These are phyloP conservation scores for Podarcis muralis DNA, from an alignment of 2,113 vertebrate genomes.

Conservation along the genomic window DNA sequence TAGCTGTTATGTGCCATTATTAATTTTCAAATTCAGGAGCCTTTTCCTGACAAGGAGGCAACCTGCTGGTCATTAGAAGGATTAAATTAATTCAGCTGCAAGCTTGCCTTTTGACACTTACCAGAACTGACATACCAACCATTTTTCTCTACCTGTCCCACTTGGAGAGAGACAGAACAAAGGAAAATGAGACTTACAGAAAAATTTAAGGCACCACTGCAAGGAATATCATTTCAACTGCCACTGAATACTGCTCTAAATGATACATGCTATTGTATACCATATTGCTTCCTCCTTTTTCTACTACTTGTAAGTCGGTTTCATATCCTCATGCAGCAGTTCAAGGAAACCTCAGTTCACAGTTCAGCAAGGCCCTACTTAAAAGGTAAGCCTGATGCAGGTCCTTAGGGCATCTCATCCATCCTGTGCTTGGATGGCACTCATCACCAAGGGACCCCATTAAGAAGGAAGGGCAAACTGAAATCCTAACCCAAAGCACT, in stretches of 20 bases:
- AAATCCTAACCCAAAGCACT: constrained; percentile 63
- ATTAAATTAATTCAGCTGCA: constrained; percentile 56
- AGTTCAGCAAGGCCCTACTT: constrained; percentile 54
- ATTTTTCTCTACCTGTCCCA: constrained; percentile 49
- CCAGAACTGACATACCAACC: not conserved
- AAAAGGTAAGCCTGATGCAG: constrained; percentile 49
- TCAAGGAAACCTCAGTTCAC: constrained; percentile 47
- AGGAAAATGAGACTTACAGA: constrained; percentile 37
- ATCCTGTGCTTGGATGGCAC: constrained; percentile 69
- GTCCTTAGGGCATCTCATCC: constrained; percentile 69
- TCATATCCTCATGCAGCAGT: constrained; percentile 2
- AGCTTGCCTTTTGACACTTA: constrained; percentile 38
- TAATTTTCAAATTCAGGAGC: constrained; percentile 30
- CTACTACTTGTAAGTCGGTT: constrained; percentile 43
- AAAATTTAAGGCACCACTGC: constrained; percentile 17
- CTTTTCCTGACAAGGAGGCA: constrained; percentile 52
- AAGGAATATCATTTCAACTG: constrained; percentile 43
- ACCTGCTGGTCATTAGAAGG: constrained; percentile 44
- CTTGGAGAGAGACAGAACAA: constrained; percentile 55
- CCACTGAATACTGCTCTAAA: not conserved
- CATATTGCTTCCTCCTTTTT: not conserved
- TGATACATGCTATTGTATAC: not conserved
- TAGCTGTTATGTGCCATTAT: not conserved
- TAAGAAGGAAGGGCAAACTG: constrained; percentile 72
- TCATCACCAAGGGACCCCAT: constrained; percentile 77